Evolutionary conservation across 2,797 vertebrate genomes (phyloP), one percentile per base, ranked within the genome.

Genomic region (Lemur catta): DNA sequence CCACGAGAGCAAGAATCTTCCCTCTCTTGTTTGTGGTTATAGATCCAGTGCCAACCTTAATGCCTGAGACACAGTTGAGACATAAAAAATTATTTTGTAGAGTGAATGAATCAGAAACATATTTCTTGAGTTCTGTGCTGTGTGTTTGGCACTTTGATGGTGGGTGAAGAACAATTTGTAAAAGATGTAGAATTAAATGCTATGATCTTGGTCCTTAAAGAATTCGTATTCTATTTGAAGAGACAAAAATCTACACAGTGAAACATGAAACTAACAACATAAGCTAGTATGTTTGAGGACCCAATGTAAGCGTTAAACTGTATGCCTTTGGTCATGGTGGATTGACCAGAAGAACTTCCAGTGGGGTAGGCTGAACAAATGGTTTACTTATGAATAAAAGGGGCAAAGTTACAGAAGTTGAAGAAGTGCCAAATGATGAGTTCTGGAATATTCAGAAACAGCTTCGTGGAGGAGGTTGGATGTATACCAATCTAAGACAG

Each of bases 21-120:
- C 90, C 35, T 80, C 5, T 33, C n/a, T 69, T 24, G 4, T 43
- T 55, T 48, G 22, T 20, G 22, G 50, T 28, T 22, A 15, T 26
- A 78, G 28, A 43, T 43, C 22, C 65, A 61, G 20, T 2, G 30
- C 33, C 61, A n/a, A 65, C 30, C 30, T 33, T 15, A n/a, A 65
- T 65, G 61, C 14, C 63, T 65, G 24, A 59, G 41, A 38, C 28
- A 48, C 2, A 24, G 48, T 0, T 46, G 59, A 93, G 71, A 72
- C 4, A 3, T 38, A 79, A 82, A 74, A 81, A 26, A 38, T 38
- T 57, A 24, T 69, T 50, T 50, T n/a, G 10, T 9, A 41, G 55
- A 48, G 57, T 48, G 74, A 81, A 74, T 67, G 22, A 41, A 55
- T 79, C 38, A 35, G 46, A 96, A 84, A 28, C 28, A 30, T 57